These are phyloP conservation scores for Ptiloglossa arizonensis DNA, from an alignment of 1,140 invertebrate species.

Conservation along the genomic window DNA sequence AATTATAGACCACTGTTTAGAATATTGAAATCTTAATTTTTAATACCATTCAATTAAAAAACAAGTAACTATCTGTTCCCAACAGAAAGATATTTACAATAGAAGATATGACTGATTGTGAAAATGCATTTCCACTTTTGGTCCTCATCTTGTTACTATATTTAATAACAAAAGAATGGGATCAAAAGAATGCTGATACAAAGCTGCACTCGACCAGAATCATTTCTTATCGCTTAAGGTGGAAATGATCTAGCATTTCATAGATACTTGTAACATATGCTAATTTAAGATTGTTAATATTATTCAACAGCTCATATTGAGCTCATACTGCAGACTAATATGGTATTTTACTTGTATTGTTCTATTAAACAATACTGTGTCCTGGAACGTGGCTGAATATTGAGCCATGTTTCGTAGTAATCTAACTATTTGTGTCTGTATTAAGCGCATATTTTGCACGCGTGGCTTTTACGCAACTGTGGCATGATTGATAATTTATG, in stretches of 20 bases:
- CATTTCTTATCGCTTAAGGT: constrained; percentile 12
- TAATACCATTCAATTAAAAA: too few relatives aligned
- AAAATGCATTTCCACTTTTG: too few relatives aligned
- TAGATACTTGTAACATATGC: constrained; percentile 69
- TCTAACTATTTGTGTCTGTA: constrained; percentile 3
- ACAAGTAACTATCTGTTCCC: too few relatives aligned
- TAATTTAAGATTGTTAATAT: constrained; percentile 72
- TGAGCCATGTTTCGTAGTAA: constrained; percentile 16
- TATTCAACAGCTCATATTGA: constrained; percentile 78
- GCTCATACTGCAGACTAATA: constrained; percentile 70
- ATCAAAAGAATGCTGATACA: not conserved
- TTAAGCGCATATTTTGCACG: constrained; percentile 39
- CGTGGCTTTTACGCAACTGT: constrained; percentile 36
- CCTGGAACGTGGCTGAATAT: constrained; percentile 4
- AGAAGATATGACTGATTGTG: too few relatives aligned
- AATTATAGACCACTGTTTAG: too few relatives aligned
- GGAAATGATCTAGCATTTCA: constrained; percentile 62
- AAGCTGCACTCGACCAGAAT: constrained; percentile 17
- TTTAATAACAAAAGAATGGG: not conserved
- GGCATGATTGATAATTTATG: constrained; percentile 47
- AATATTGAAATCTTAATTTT: too few relatives aligned
- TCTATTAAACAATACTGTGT: constrained; percentile 57
- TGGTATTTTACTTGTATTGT: constrained; percentile 76
- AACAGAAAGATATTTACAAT: too few relatives aligned
- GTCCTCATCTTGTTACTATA: not conserved